phyloP scores from a whole-genome alignment of 2,888 invertebrate genomes.

The Dyspetes luteomarginatus region DNA sequence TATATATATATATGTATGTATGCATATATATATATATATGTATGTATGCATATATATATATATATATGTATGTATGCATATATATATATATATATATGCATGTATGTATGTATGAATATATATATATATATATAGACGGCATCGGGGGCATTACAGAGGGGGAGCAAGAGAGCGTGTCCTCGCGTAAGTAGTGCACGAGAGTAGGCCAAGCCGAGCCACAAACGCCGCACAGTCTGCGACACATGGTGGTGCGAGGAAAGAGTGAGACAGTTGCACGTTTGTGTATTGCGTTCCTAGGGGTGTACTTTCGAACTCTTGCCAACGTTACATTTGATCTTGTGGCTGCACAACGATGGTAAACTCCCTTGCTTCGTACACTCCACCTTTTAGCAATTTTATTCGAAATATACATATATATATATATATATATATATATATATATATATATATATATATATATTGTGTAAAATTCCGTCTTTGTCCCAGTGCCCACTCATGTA shows the following conservation, averaged over 20 bases:
- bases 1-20: neutral
- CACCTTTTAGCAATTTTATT: constrained; percentile 22
- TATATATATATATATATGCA: no score
- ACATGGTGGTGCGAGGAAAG: constrained; percentile 25
- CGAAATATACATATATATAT: neutral
- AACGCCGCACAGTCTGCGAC: constrained; percentile 61
- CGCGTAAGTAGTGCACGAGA: constrained; percentile 62
- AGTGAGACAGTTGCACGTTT: neutral
- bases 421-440: no score
- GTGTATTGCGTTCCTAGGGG: constrained; percentile 1
- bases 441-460: no score
- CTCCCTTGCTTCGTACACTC: constrained; percentile 4
- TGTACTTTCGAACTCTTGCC: neutral
- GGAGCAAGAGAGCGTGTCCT: constrained; percentile 53
- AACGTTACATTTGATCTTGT: constrained; percentile 10
- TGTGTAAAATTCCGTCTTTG: no score
- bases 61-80: no score
- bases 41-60: no score
- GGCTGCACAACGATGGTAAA: constrained; percentile 17
- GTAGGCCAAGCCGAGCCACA: constrained; percentile 59
- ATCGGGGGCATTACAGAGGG: constrained; percentile 5
- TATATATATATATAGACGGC: neutral
- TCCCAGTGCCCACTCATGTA: no score
- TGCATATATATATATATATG: neutral
- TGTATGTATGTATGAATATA: neutral